Evolutionary conservation across 2,797 vertebrate genomes (phyloP), one percentile per base, ranked within the genome.

Genomic region (Lepus oiostolus): DNA sequence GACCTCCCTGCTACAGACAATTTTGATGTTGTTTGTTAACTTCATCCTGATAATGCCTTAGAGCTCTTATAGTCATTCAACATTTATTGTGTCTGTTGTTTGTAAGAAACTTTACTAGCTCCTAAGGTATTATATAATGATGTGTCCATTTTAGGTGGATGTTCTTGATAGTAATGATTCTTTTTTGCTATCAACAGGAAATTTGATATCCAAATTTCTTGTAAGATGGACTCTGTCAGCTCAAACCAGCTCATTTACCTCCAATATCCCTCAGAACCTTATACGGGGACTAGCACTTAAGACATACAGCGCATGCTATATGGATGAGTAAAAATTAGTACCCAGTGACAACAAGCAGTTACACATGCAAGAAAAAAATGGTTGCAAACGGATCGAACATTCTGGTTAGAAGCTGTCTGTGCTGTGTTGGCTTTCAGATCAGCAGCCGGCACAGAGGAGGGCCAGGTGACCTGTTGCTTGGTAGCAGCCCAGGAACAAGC

Each of bases 11-110:
- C 54, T 91, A 81, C 35, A 84, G 63, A 76, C 70, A 70, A 77
- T 75, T 90, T 77, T 62, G 42, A 13, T 65, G 30, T 32, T 71
- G 22, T 76, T 79, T 82, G 10, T 81, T 87, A 91, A 26, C 24
- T 63, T 72, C 68, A 72, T 81, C 71, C 21, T 68, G 35, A 52
- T 72, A 47, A 68, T 84, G 79, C 38, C 68, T 86, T 93, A 47
- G 77, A 74, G 28, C n/a, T 70, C 52, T 89, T 77, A 5, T 60
- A 79, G 38, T 86, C 32, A 30, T 7, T 72, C 62, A 88, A 90
- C 32, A 85, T 47, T 82, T 91, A 86, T 91, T 93, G 24, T 94
- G 70, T 90, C 65, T 71, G 19, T 80, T 80, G 47, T 96, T 92
- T 92, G 81, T 32, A 94, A 92, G 54, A 88, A 94, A 52, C 71